phyloP scores from a whole-genome alignment of 2,113 vertebrate species.

The Chloebia gouldiae region DNA sequence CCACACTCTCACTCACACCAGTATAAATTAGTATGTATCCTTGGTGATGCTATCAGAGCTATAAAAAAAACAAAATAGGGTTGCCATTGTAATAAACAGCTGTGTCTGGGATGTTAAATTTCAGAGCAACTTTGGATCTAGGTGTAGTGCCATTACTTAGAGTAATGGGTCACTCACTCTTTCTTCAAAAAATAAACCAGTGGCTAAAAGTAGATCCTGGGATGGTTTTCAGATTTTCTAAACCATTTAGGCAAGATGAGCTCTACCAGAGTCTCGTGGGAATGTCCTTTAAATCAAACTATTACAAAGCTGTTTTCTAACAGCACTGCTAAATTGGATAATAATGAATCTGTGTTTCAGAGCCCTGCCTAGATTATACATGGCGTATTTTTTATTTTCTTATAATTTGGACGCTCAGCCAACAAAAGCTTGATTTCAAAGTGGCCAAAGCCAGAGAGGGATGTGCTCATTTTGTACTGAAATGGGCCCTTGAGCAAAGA shows the following conservation, averaged over 20 bases:
- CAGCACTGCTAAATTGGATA: background rate
- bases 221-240: background rate
- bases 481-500: background rate
- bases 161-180: background rate
- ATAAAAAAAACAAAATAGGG: background rate
- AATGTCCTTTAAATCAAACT: background rate
- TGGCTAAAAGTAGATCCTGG: background rate
- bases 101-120: background rate
- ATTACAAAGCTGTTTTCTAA: background rate
- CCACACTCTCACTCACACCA: background rate
- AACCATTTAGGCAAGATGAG: background rate
- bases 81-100: background rate
- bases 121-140: background rate
- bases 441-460: background rate
- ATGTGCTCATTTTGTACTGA: background rate
- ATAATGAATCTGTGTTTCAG: background rate
- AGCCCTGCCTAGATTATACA: background rate
- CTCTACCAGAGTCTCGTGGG: background rate
- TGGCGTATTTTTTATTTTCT: background rate
- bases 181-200: background rate
- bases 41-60: background rate
- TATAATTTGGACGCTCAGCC: background rate
- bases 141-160: background rate
- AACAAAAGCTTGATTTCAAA: slow-evolving; percentile 8
- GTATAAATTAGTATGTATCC: background rate